phyloP scores from a whole-genome alignment of 1,140 invertebrate species.

The Psilanteris sp. region DNA sequence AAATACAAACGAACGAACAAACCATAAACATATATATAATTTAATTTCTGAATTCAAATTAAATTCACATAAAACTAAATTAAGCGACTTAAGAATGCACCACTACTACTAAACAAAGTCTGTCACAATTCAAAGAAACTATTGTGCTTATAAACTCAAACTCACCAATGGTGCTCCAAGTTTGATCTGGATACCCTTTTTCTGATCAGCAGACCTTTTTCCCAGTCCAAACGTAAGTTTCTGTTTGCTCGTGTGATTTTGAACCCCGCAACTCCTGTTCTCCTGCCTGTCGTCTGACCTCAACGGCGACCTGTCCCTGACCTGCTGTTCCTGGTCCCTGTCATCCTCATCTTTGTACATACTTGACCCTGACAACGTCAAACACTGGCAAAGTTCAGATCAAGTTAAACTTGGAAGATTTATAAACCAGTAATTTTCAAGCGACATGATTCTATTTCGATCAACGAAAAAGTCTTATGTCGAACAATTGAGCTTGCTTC shows the following conservation, averaged over 20 bases:
- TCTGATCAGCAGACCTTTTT: conserved; percentile 72
- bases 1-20: no score
- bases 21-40: no score
- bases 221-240: conserved; percentile 76
- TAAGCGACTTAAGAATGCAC: no score
- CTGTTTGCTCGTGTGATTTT: conserved; percentile 69
- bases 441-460: conserved; percentile 38
- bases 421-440: conserved; percentile 78
- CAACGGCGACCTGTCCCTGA: conserved; percentile 75
- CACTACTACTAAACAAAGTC: no score
- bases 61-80: no score
- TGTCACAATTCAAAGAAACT: no score
- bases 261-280: conserved; percentile 43
- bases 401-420: conserved; percentile 79
- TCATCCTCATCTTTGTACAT: conserved; percentile 78
- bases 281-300: conserved; percentile 71
- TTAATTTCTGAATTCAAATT: no score
- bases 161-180: conserved; percentile 74
- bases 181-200: conserved; percentile 79
- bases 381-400: conserved; percentile 83
- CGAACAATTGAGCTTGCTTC: no score
- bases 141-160: no score
- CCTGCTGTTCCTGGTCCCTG: conserved; percentile 53
- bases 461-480: neutral
- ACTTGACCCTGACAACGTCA: conserved; percentile 81